phyloP scores from a whole-genome alignment of 2,797 vertebrate species.

The Sebastes hubbsi region DNA sequence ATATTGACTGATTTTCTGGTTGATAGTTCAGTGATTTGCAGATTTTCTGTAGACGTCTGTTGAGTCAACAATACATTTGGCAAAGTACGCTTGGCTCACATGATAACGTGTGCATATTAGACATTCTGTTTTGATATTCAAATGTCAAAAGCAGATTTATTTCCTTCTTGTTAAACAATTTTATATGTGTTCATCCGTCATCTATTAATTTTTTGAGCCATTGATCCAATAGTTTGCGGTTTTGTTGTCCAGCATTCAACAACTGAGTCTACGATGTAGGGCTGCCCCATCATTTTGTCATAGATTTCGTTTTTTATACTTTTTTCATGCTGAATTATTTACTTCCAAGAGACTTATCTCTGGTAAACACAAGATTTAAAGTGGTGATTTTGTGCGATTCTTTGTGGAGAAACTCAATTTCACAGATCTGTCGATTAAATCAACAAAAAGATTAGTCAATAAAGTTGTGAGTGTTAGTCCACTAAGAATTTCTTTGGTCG shows the following conservation, averaged over 20 bases:
- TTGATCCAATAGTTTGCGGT: background rate
- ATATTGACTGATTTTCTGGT: slow-evolving; percentile 64
- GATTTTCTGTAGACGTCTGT: slow-evolving; percentile 43
- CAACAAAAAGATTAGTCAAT: too few relatives aligned
- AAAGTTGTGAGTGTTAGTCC: accelerated
- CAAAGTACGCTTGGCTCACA: slow-evolving; percentile 20
- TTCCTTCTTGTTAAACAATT: background rate
- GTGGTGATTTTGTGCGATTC: too few relatives aligned
- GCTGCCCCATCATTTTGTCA: too few relatives aligned
- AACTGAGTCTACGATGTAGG: background rate
- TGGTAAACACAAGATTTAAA: too few relatives aligned
- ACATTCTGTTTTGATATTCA: slow-evolving; percentile 21
- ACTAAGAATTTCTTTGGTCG: too few relatives aligned
- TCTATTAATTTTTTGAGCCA: background rate
- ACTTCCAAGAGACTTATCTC: too few relatives aligned
- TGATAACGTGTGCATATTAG: background rate
- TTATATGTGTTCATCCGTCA: background rate
- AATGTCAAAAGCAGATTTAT: slow-evolving; percentile 10
- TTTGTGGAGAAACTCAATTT: too few relatives aligned
- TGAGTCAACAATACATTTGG: slow-evolving; percentile 48
- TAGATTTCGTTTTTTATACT: too few relatives aligned
- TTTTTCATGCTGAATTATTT: too few relatives aligned
- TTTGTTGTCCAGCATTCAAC: background rate
- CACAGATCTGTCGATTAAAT: too few relatives aligned
- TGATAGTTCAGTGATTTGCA: slow-evolving; percentile 42